Evolutionary conservation across 2,113 vertebrate genomes (phyloP).

Genomic region (Passer montanus): DNA sequence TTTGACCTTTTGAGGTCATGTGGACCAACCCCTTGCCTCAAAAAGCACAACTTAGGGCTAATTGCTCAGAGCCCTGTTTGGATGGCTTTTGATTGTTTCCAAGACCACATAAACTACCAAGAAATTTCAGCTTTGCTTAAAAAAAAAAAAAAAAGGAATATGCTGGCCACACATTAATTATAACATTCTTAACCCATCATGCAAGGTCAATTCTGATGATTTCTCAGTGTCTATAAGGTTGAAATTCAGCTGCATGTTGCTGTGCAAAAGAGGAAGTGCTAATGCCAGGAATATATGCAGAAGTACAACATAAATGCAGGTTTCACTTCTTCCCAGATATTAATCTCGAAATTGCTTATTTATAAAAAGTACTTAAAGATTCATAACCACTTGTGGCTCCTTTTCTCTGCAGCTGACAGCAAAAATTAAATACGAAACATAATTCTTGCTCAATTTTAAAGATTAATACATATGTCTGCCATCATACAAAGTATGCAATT

Average conservation of each 20-base stretch:
- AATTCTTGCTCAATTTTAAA: not conserved
- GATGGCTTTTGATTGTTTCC: not conserved
- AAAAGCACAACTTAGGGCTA: not conserved
- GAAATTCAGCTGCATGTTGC: not conserved
- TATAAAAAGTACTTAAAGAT: slow-evolving; percentile 8
- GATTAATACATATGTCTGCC: not conserved
- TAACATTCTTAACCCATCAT: not conserved
- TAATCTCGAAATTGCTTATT: slow-evolving; percentile 5
- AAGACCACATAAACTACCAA: not conserved
- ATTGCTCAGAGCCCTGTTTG: not conserved
- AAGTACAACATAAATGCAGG: not conserved
- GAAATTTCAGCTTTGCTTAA: not conserved
- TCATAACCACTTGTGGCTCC: not conserved
- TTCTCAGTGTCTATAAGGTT: not conserved
- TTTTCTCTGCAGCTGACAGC: not conserved
- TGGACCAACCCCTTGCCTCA: not conserved
- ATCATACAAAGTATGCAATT: not conserved
- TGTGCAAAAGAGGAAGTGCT: not conserved
- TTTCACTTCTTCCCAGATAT: not conserved
- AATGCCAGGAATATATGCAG: not conserved
- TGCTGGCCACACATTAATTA: not conserved
- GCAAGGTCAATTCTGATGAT: not conserved
- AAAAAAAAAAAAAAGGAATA: not conserved
- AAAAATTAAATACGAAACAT: not conserved
- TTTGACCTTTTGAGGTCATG: not conserved